Conservation (phyloP, 2,888 invertebrate genomes). For the Philereme transversata region DNA sequence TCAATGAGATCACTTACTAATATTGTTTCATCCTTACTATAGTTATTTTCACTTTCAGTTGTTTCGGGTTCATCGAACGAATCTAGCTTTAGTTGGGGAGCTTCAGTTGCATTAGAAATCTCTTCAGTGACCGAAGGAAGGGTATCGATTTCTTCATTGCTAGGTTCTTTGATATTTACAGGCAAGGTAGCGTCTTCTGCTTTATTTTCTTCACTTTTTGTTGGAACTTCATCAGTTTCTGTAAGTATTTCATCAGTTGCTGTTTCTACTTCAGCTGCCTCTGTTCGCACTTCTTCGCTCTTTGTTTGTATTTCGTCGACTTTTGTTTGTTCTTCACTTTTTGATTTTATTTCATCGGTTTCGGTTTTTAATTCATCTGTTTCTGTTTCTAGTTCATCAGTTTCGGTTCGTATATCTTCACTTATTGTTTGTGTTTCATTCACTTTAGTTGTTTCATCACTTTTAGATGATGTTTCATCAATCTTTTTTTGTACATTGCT, state of each 20-base stretch:
- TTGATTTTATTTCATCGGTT: slow-evolving; percentile 24
- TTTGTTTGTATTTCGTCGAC: slow-evolving; percentile 31
- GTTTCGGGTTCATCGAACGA: slow-evolving; percentile 35
- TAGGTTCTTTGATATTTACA: slow-evolving; percentile 39
- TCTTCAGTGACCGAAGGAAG: slow-evolving; percentile 36
- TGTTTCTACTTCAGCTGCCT: slow-evolving; percentile 15
- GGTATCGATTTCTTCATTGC: slow-evolving; percentile 38
- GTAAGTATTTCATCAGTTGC: slow-evolving; percentile 27
- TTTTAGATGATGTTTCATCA: slow-evolving; percentile 26
- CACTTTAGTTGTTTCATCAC: slow-evolving; percentile 22
- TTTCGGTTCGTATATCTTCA: slow-evolving; percentile 25
- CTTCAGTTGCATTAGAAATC: slow-evolving; percentile 33
- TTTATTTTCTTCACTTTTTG: slow-evolving; percentile 28
- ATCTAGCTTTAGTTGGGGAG: slow-evolving; percentile 33
- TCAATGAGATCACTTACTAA: slow-evolving; percentile 43
- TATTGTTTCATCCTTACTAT: slow-evolving; percentile 41
- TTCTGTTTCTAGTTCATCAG: slow-evolving; percentile 25
- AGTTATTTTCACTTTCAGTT: slow-evolving; percentile 35
- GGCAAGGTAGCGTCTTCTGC: slow-evolving; percentile 50
- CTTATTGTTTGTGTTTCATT: slow-evolving; percentile 23
- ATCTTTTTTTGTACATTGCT: slow-evolving; percentile 14
- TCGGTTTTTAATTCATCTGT: slow-evolving; percentile 28
- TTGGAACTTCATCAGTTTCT: slow-evolving; percentile 20
- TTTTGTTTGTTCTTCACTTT: slow-evolving; percentile 25
- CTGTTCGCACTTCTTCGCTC: slow-evolving; percentile 23